Evolutionary conservation across 2,888 invertebrate species (phyloP), one percentile per base, ranked within the genome.

Genomic region (Drosophila subsilvestris): DNA sequence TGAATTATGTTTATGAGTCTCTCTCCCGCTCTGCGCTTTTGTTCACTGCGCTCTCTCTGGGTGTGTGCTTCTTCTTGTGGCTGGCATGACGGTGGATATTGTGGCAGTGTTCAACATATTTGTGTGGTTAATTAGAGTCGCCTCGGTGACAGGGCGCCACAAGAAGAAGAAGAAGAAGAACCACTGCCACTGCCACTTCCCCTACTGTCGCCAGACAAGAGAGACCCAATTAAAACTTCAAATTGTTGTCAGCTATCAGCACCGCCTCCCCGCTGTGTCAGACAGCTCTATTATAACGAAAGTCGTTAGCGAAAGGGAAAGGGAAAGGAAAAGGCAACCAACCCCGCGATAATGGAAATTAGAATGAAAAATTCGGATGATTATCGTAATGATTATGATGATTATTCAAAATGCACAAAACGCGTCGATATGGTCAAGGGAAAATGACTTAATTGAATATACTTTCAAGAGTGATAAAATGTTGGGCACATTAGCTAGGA

Each of bases 1-100:
- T 83, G 81, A 76, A 74, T 84, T 86, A 74, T 86, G 88, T 70
- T 75, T 62, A 74, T 68, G 78, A 61, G 54, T 54, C 50, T 75
- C 51, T 20, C 42, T 47, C 37, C 12, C 57, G 50, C 25, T 71
- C 62, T 25, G 44, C 47, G 42, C 45, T 55, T 56, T 65, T 47
- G 29, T 29, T 61, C 50, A 61, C 67, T 73, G 67, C 67, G 20
- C 63, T 62, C 53, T 58, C 66, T 61, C 32, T n/a, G 43, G 51
- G 10, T 45, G 25, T 32, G 32, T 10, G 32, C 32, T 6, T 8
- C 8, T 7, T 14, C 14, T 10, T 37, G 14, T n/a, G 37, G 37
- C 37, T n/a, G 14, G 37, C 4, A 14, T 37, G 37, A 37, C 37
- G 37, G 2, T 37, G 44, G 20, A 45, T 44, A 47, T 43, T 42